Base-by-base conservation (phyloP, 30 jellyfish, hydroid and myxozoan species). In the Cassiopea andromeda region DNA sequence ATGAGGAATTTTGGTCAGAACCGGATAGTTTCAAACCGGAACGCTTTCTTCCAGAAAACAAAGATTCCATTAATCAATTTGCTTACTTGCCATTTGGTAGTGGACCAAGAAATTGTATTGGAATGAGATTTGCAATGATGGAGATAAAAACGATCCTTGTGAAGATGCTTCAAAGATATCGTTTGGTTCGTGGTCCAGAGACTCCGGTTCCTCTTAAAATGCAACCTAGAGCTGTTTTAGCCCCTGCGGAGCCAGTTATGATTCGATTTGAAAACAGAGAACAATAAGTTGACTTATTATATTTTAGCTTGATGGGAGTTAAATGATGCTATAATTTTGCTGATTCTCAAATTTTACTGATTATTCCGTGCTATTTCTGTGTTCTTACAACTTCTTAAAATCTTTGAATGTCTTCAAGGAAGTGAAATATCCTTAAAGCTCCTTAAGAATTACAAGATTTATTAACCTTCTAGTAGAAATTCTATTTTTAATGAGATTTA, bases 91-190 rank as follows among this genome's bases (percentile, higher is more conserved):
- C 97, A 17, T 90, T 90, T 76, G 93, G 97, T 6, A 68, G 18
- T 15, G 94, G 97, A 5, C 97, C 93, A 19, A 64, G 97, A 16
- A 91, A 67, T 48, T 91, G 97, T 87, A 61, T 91, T 78, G 97
- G 91, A 1, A 77, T 68, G 93, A 70, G 97, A 43, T 83, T 90
- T 64, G 97, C 97, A 1, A 76, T 70, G 88, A 85, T 90, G 90
- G 97, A 90, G 77, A 90, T 90, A 27, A 90, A 82, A 64, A 68
- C 88, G 1, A 84, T 83, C 15, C 67, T 90, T 50, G 87, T 57
- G 46, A 47, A 87, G 44, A 27, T 90, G 90, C 66, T 90, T 60
- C 93, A 75, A 57, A 82, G 67, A 84, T 82, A 73, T 47, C 97
- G 97, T 48, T 49, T 88, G 13, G 90, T 88, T 12, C 80, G 95